Percentiles rank a stretch among this genome's conserved stretches.
Evolutionary conservation across 1,140 invertebrate genomes (phyloP).

Genomic region (Hyphantria cunea): DNA sequence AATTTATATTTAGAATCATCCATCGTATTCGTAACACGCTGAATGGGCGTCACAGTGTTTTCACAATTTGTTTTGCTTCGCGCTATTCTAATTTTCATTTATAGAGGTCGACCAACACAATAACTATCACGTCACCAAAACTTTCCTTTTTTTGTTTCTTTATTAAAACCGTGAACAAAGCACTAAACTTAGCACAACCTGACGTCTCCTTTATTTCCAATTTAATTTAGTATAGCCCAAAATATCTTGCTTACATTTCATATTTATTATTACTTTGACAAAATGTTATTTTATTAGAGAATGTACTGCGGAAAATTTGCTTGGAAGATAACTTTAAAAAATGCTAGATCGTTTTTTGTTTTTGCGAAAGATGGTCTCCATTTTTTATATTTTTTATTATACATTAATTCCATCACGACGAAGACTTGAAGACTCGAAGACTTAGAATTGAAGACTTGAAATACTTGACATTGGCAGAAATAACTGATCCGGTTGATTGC

Average conservation of each 20-base stretch:
- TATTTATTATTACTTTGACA: constrained; percentile 34
- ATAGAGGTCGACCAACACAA: constrained; percentile 47
- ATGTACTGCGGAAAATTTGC: constrained; percentile 25
- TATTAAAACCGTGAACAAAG: constrained; percentile 63
- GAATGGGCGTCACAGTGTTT: constrained; percentile 10
- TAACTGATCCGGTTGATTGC: too few relatives aligned
- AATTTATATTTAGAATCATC: constrained; percentile 2
- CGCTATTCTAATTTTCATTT: constrained; percentile 35
- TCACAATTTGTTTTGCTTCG: constrained; percentile 23
- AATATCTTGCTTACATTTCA: constrained; percentile 55
- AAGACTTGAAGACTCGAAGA: too few relatives aligned
- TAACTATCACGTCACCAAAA: constrained; percentile 42
- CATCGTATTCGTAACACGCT: constrained; percentile 3
- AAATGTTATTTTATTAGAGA: constrained; percentile 28
- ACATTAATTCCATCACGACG: too few relatives aligned
- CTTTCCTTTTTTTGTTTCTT: constrained; percentile 70
- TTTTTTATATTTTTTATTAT: too few relatives aligned
- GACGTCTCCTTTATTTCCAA: constrained; percentile 67
- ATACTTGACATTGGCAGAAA: too few relatives aligned
- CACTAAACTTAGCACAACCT: constrained; percentile 58
- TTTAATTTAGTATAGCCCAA: constrained; percentile 61
- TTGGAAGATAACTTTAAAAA: not conserved
- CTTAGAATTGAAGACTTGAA: too few relatives aligned
- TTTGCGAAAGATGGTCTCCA: too few relatives aligned
- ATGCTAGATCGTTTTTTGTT: too few relatives aligned